Conservation (phyloP, 2,797 vertebrate species). For the Distichodus sexfasciatus region DNA sequence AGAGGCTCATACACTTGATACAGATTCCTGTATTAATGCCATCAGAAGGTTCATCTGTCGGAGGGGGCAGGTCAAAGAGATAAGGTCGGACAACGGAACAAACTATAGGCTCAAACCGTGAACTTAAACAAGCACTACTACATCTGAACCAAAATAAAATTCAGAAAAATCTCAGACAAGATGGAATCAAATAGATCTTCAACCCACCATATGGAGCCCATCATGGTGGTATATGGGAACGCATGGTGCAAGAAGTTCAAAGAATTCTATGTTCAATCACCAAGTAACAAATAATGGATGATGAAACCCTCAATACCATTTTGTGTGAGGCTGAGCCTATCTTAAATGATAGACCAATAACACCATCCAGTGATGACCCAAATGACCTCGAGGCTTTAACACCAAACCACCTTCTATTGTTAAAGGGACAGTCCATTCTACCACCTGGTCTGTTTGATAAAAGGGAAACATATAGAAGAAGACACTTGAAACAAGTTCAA, state of each 20-base stretch:
- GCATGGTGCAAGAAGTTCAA: background rate
- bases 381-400: slow-evolving; percentile 18
- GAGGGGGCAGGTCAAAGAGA: background rate
- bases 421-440: background rate
- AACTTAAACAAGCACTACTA: slow-evolving; percentile 5
- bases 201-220: background rate
- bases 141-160: background rate
- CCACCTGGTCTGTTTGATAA: background rate
- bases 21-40: slow-evolving; percentile 8
- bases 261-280: background rate
- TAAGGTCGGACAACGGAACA: slow-evolving; percentile 13
- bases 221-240: slow-evolving; percentile 11
- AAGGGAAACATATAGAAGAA: background rate
- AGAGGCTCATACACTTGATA: background rate
- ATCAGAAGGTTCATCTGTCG: slow-evolving; percentile 2
- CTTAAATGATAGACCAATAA: background rate
- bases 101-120: background rate
- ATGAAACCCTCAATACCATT: background rate
- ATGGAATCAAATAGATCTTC: slow-evolving; percentile 10
- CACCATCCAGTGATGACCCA: background rate
- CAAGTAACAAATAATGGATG: slow-evolving; percentile 1
- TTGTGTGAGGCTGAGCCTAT: slow-evolving; percentile 15
- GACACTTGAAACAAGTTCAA: background rate
- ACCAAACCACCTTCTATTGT: background rate
- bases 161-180: background rate